Percentiles rank a stretch among this genome's conserved stretches.
Conservation (phyloP, 2,888 invertebrate genomes). For the Zelleria hepariella region DNA sequence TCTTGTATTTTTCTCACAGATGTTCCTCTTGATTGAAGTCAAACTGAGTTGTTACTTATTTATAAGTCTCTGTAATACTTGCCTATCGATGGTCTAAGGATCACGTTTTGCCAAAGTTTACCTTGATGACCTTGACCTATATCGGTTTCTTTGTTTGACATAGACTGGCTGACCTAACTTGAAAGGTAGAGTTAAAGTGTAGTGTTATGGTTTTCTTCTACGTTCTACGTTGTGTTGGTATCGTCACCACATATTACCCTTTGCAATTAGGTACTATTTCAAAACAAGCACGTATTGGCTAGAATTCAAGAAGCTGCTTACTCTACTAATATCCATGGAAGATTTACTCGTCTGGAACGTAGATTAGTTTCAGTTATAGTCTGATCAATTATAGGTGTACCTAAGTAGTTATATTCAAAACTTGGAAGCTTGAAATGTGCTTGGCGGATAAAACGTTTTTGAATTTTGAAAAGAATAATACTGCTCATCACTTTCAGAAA, state of each 20-base stretch:
- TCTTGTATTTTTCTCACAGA: background rate
- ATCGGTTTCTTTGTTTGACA: slow-evolving; percentile 15
- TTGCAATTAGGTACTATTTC: background rate
- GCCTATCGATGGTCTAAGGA: too few species aligned
- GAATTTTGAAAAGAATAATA: too few species aligned
- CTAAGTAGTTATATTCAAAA: too few species aligned
- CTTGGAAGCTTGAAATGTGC: too few species aligned
- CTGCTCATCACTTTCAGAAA: too few species aligned
- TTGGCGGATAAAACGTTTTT: too few species aligned
- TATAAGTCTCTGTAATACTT: too few species aligned
- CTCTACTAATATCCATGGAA: background rate
- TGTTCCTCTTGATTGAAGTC: background rate
- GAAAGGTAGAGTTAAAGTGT: background rate
- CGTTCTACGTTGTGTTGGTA: background rate
- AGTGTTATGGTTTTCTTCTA: background rate
- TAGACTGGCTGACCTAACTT: background rate
- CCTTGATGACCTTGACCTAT: slow-evolving; percentile 59
- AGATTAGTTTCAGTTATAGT: background rate
- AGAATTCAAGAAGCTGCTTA: background rate
- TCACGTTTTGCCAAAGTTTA: slow-evolving; percentile 11
- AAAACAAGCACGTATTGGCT: background rate
- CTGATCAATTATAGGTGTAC: background rate
- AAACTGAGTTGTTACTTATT: too few species aligned
- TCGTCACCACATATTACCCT: background rate
- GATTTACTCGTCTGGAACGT: background rate